phyloP scores from a whole-genome alignment of 1,140 invertebrate genomes.

The Mamestra configurata region DNA sequence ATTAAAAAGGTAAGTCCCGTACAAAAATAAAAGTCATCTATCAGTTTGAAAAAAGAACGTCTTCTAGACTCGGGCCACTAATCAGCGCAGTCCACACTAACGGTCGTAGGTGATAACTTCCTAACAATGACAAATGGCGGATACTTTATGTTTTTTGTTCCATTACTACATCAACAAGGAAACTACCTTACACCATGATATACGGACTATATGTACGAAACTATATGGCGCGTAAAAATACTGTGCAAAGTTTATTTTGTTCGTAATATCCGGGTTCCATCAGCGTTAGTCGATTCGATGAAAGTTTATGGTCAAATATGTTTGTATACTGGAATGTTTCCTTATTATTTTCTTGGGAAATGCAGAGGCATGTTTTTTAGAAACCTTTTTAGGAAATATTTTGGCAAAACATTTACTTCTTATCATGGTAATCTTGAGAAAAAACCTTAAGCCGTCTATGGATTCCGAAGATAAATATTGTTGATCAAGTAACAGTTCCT shows the following conservation, averaged over 20 bases:
- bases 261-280: conserved; percentile 36
- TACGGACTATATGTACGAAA: conserved; percentile 1
- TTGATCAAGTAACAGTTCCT: too few relatives aligned
- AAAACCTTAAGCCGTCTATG: background rate
- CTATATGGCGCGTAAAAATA: background rate
- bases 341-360: conserved; percentile 27
- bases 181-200: background rate
- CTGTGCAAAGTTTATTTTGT: conserved; percentile 18
- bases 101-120: background rate
- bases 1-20: background rate
- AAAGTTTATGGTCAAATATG: conserved; percentile 21
- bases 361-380: background rate
- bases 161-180: conserved; percentile 2
- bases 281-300: conserved; percentile 34
- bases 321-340: background rate
- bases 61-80: background rate
- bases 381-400: background rate
- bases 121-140: conserved; percentile 25
- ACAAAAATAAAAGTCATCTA: background rate
- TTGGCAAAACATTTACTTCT: background rate
- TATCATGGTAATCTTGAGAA: background rate
- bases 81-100: background rate
- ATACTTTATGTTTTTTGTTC: conserved; percentile 14
- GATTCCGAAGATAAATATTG: background rate
- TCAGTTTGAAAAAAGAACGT: background rate